Conservation (phyloP, 1,140 invertebrate species). For the Melanaphis sacchari region DNA sequence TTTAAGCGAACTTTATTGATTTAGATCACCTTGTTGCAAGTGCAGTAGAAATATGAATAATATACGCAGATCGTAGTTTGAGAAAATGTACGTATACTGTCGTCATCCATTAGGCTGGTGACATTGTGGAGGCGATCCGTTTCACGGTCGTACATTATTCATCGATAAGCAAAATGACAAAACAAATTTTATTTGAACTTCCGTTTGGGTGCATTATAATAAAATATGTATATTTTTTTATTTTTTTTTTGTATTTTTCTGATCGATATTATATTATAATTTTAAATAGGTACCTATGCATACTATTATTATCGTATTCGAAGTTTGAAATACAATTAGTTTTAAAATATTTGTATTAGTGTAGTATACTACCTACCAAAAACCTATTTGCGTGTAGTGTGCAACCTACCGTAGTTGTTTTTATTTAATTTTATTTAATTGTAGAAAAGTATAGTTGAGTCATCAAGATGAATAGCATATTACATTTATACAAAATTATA, state of each 20-base stretch:
- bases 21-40: background rate
- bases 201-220: background rate
- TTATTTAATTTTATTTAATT: too few species aligned
- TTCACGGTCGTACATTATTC: background rate
- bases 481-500: too few species aligned
- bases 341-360: background rate
- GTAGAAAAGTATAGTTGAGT: too few species aligned
- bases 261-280: too few species aligned
- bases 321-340: background rate
- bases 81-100: background rate
- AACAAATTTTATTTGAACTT: background rate
- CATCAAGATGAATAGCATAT: too few species aligned
- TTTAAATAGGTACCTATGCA: too few species aligned
- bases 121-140: background rate
- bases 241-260: background rate
- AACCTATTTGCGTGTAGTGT: too few species aligned
- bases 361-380: too few species aligned
- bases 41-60: background rate
- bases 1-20: background rate
- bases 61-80: background rate
- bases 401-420: too few species aligned
- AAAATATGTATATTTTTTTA: background rate
- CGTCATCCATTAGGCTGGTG: background rate
- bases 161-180: constrained; percentile 7
- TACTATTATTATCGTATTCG: background rate